Conservation (phyloP, 2,888 invertebrate genomes). For the Catocala nupta region DNA sequence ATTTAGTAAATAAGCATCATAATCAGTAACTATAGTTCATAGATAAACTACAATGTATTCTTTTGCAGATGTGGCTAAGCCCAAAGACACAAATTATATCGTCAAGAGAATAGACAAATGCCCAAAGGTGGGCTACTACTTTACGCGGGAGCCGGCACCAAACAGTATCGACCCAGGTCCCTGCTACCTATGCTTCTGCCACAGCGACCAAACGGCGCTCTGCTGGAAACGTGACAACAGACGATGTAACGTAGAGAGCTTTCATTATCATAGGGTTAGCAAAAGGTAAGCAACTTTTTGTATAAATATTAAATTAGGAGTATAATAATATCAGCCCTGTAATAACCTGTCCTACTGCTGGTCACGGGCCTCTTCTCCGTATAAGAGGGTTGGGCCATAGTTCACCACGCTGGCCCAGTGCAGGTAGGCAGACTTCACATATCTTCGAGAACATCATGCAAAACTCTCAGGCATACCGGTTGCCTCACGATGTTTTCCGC, state of each 20-base stretch:
- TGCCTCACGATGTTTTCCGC: too few species aligned
- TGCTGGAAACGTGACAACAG: constrained; percentile 68
- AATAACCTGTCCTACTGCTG: too few species aligned
- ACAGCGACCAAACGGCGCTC: constrained; percentile 56
- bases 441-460: too few species aligned
- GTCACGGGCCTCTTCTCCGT: too few species aligned
- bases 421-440: too few species aligned
- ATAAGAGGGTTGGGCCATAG: too few species aligned
- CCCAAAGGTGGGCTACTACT: constrained; percentile 69
- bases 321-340: too few species aligned
- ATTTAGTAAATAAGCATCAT: too few species aligned
- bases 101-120: constrained; percentile 57
- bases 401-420: too few species aligned
- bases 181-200: constrained; percentile 76
- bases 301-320: too few species aligned
- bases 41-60: not conserved
- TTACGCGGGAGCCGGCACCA: constrained; percentile 50
- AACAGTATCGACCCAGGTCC: constrained; percentile 51
- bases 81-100: constrained; percentile 48
- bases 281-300: constrained; percentile 52
- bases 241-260: constrained; percentile 61
- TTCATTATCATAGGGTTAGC: constrained; percentile 50
- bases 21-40: too few species aligned
- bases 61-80: constrained; percentile 47
- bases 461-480: too few species aligned